A percentile compares a stretch with the other conserved stretches of the same genome.
These are phyloP conservation scores for Stylophora pistillata DNA, from an alignment of 64 coral and sea anemone genomes.

Conservation along the genomic window DNA sequence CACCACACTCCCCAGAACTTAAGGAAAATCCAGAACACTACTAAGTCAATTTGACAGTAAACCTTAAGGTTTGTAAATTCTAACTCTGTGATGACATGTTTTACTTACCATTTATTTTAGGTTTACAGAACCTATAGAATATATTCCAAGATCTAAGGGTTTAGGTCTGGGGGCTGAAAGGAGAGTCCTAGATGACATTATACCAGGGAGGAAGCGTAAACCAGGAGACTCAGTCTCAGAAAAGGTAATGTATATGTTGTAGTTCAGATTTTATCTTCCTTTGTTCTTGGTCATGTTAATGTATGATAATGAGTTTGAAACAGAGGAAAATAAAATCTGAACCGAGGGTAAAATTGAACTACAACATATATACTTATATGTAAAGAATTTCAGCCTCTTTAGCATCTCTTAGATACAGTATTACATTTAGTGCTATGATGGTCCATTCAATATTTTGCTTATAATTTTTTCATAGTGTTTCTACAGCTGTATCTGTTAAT, in stretches of 20 bases:
- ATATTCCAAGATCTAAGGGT: constrained; percentile 93
- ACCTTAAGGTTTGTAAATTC: too few relatives aligned
- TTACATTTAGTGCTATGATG: background rate
- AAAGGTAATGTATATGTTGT: constrained; percentile 12
- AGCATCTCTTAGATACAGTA: background rate
- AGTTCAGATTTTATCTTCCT: too few relatives aligned
- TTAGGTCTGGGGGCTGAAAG: constrained; percentile 90
- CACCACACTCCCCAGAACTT: too few relatives aligned
- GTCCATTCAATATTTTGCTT: background rate
- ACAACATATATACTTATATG: too few relatives aligned
- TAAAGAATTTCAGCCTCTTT: background rate
- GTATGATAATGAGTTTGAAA: too few relatives aligned
- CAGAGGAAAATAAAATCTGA: too few relatives aligned
- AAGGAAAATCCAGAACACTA: too few relatives aligned
- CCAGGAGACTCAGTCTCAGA: constrained; percentile 58
- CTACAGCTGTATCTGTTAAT: too few relatives aligned
- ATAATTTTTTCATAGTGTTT: too few relatives aligned
- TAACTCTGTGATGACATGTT: background rate
- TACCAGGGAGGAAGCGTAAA: constrained; percentile 60
- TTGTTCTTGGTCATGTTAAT: too few relatives aligned
- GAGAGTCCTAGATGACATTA: constrained; percentile 30
- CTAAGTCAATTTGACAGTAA: too few relatives aligned
- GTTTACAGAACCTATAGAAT: constrained; percentile 92
- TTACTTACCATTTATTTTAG: constrained; percentile 10
- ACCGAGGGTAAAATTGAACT: too few relatives aligned